A percentile compares a stretch with the other conserved stretches of the same genome.
Evolutionary conservation across 1,140 invertebrate species (phyloP).

Genomic region (Acromyrmex charruanus): DNA sequence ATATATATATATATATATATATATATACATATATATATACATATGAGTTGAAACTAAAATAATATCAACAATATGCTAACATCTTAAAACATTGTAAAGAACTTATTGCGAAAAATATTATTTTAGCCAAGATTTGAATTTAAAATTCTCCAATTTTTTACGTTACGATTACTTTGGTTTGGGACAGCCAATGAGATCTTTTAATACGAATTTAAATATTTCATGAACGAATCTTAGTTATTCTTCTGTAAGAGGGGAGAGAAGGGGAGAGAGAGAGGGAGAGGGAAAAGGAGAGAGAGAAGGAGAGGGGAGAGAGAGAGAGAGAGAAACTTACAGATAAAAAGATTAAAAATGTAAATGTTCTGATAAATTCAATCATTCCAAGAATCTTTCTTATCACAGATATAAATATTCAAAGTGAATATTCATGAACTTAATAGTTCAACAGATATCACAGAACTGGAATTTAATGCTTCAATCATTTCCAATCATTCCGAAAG

Average conservation of each 20-base stretch:
- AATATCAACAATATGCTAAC: too few species aligned
- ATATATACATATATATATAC: too few species aligned
- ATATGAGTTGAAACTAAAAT: too few species aligned
- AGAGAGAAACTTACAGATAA: neutral
- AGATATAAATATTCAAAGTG: conserved; percentile 41
- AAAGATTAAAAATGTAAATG: conserved; percentile 36
- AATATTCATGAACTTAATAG: conserved; percentile 56
- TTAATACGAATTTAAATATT: conserved; percentile 16
- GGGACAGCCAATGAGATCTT: neutral
- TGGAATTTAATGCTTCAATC: conserved; percentile 27
- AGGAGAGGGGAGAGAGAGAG: too few species aligned
- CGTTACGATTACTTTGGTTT: neutral
- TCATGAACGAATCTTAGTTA: neutral
- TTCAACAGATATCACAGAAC: neutral
- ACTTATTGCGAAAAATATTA: too few species aligned
- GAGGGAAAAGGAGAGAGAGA: neutral
- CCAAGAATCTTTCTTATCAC: conserved; percentile 22
- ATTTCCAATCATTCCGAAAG: conserved; percentile 6
- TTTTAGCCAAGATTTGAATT: too few species aligned
- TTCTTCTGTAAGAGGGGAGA: neutral
- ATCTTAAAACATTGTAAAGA: too few species aligned
- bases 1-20: too few species aligned
- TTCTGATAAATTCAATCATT: conserved; percentile 45
- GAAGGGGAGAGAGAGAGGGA: neutral
- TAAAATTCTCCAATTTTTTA: neutral